Evolutionary conservation across 2,113 vertebrate genomes (phyloP), one percentile per base, ranked within the genome.

Genomic region (Aramus guarauna): DNA sequence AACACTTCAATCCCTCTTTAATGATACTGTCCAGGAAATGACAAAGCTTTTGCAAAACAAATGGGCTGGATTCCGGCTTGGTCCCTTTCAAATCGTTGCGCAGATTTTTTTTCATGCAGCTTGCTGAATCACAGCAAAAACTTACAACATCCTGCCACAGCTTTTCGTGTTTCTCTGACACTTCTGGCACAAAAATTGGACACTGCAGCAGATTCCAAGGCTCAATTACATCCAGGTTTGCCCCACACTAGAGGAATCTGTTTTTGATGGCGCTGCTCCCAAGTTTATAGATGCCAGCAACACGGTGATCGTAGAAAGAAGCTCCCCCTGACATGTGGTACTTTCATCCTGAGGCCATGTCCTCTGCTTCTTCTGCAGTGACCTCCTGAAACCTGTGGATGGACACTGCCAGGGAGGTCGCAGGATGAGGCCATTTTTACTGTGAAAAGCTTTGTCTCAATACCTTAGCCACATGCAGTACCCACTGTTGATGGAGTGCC

Each of bases 1-100:
- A 60, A 13, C 15, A 3, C 43, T 75, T 72, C 37, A 75, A 16
- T 55, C 56, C 78, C 66, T 24, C 64, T 71, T 19, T 85, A 69
- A 52, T 63, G 83, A 32, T 6, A 26, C 64, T 85, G 85, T 82
- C 94, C 94, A 94, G 88, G 95, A 94, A 93, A 94, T 72, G 52
- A 78, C 60, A 89, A 64, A 95, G 77, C 84, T 81, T 39, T 71
- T 74, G 69, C 17, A 45, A 73, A 91, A n/a, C 90, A 77, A 9
- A 21, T 0, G 0, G 36, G 5, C 27, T 86, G 84, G 50, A 13
- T 37, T 58, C 56, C 62, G 80, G 21, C n/a, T 69, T 15, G 73
- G 60, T 52, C 32, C 52, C 5, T 50, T 74, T 41, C 81, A 74
- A 32, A 62, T 14, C 3, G 1, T 14, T 48, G 24, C 17, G 3